Conservation (phyloP, 2,797 vertebrate genomes). For the Choloepus didactylus region DNA sequence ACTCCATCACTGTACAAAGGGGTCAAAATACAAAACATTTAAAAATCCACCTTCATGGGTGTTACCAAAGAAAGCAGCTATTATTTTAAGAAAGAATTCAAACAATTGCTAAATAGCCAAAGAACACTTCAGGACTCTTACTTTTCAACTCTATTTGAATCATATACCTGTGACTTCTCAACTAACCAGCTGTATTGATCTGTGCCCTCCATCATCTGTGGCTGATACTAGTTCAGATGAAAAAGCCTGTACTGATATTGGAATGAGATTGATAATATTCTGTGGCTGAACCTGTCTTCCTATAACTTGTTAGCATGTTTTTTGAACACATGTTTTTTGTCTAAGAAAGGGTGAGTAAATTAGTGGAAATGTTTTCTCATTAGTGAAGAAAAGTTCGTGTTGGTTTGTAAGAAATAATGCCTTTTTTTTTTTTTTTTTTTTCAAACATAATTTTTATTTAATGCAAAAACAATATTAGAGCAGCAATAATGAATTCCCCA, state of each 20-base stretch:
- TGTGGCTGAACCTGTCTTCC: background rate
- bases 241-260: too few relatives aligned
- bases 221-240: background rate
- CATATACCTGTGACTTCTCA: slow-evolving; percentile 53
- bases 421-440: too few relatives aligned
- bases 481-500: slow-evolving; percentile 46
- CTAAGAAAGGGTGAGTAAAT: background rate
- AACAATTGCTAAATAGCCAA: slow-evolving; percentile 76
- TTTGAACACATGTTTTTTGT: background rate
- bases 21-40: slow-evolving; percentile 76
- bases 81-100: slow-evolving; percentile 74
- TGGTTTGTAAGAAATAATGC: background rate
- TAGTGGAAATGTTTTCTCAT: background rate
- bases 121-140: slow-evolving; percentile 73
- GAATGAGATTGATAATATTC: background rate
- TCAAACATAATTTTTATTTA: slow-evolving; percentile 55
- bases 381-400: background rate
- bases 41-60: slow-evolving; percentile 64
- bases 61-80: slow-evolving; percentile 70
- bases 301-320: background rate
- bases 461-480: slow-evolving; percentile 44
- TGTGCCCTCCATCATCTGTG: background rate
- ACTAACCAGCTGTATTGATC: background rate
- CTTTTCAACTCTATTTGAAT: slow-evolving; percentile 75
- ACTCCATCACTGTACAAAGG: slow-evolving; percentile 66